Evolutionary conservation across 2,888 invertebrate genomes (phyloP), one percentile per base, ranked within the genome.

Genomic region (Galeruca laticollis): DNA sequence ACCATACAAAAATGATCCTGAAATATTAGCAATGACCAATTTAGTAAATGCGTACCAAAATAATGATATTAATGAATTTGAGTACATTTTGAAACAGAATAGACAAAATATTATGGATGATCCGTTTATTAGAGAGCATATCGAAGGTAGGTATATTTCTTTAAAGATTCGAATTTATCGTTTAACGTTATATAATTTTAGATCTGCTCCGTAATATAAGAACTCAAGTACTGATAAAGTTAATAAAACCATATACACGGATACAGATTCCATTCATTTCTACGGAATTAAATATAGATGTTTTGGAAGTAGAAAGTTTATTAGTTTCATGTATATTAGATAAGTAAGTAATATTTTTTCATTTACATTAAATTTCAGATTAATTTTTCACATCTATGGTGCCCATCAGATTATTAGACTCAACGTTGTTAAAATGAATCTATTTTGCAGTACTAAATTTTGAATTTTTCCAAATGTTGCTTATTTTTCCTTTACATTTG

Each of bases 1-100:
- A 84, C 99, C 99, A 0, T 99, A 99, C 85, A 99, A 98, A 87
- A 99, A 99, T 85, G 99, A 99, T 87, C 97, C 98, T 0, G 99
- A 99, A 87, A 99, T 99, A 80, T 88, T 99, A 77, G 99, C 99
- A 15, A 99, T 99, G 98, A 99, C 99, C 6, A 98, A 99, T 87
- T 89, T 99, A 80, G 99, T 99, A 68, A 94, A 91, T 84, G 95
- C 97, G 15, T 99, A 98, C 86, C 98, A 99, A 86, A 98, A 98
- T 85, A 97, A 99, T 86, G 98, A 99, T 85, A 99, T 99, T 73
- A 96, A 95, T 84, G 97, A 97, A 80, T 99, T 99, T 87, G 99
- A 99, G 87, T 92, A 94, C 75, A 99, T 99, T 80, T 87, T 99
- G 71, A 94, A 96, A 82, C 94, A 94, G 82, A 98, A 99, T 87